These are phyloP conservation scores for Plecotus auritus DNA, from an alignment of 2,113 vertebrate species.

Conservation along the genomic window DNA sequence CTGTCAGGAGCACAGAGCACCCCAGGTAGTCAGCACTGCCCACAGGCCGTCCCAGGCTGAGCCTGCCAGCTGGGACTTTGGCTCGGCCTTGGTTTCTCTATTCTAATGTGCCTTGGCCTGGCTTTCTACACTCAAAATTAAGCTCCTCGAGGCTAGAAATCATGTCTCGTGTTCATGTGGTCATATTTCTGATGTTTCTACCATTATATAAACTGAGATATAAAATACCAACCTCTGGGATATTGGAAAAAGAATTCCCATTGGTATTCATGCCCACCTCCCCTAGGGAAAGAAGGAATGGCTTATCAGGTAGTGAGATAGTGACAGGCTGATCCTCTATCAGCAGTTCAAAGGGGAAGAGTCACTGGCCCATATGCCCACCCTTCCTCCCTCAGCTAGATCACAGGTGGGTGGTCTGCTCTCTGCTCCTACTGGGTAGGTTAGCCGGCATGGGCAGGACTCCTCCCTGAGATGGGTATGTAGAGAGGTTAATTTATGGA, in stretches of 20 bases:
- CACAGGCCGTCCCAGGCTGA: neutral
- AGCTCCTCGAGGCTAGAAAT: neutral
- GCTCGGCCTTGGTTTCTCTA: neutral
- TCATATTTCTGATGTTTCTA: neutral
- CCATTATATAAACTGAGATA: neutral
- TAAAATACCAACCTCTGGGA: neutral
- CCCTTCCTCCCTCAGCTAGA: neutral
- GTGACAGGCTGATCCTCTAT: neutral
- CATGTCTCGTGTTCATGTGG: neutral
- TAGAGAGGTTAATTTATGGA: neutral
- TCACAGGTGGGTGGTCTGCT: neutral
- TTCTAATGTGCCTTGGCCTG: neutral
- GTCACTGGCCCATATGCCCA: neutral
- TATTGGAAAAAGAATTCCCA: neutral
- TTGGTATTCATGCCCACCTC: neutral
- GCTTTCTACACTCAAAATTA: neutral
- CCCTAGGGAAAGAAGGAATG: neutral
- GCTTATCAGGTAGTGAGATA: neutral
- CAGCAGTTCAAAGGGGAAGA: neutral
- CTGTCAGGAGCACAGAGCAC: neutral
- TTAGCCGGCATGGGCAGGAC: neutral
- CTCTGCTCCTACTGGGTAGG: neutral
- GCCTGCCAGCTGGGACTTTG: neutral
- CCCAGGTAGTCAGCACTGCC: rapidly evolving
- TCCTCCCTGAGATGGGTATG: neutral